Evolutionary conservation across 2,888 invertebrate species (phyloP).

Genomic region (Drosophila differens): DNA sequence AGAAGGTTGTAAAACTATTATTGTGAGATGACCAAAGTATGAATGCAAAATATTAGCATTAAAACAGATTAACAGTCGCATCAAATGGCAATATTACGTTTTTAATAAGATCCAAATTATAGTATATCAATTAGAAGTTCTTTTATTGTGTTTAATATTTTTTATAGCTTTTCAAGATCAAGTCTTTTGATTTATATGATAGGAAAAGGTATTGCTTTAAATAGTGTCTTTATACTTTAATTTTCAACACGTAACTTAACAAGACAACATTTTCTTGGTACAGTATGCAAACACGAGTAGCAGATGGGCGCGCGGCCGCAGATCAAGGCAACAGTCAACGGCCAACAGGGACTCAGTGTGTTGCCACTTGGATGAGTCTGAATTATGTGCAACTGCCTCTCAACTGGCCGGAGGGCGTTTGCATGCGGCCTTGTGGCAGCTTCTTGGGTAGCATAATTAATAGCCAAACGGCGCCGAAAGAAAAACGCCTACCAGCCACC

Average conservation of each 20-base stretch:
- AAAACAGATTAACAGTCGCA: not conserved
- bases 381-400: conserved; percentile 41
- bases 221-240: not conserved
- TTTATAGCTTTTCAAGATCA: not conserved
- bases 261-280: not conserved
- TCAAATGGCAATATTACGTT: not conserved
- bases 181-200: not conserved
- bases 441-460: conserved; percentile 72
- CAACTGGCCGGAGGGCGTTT: conserved; percentile 27
- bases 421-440: conserved; percentile 13
- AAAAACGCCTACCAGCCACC: conserved; percentile 16
- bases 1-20: not conserved
- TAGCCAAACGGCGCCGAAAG: conserved; percentile 48
- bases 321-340: conserved; percentile 12
- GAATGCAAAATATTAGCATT: not conserved
- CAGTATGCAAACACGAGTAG: conserved; percentile 22
- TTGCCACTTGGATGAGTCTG: conserved; percentile 20
- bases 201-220: not conserved
- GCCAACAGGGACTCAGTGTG: conserved; percentile 3
- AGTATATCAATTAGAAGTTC: not conserved
- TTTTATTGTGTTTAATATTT: not conserved
- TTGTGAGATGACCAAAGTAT: not conserved
- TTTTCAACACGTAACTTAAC: not conserved
- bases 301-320: not conserved
- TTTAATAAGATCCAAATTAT: not conserved